Conservation (phyloP, 30 jellyfish, hydroid and myxozoan species). For the Turritopsis rubra region DNA sequence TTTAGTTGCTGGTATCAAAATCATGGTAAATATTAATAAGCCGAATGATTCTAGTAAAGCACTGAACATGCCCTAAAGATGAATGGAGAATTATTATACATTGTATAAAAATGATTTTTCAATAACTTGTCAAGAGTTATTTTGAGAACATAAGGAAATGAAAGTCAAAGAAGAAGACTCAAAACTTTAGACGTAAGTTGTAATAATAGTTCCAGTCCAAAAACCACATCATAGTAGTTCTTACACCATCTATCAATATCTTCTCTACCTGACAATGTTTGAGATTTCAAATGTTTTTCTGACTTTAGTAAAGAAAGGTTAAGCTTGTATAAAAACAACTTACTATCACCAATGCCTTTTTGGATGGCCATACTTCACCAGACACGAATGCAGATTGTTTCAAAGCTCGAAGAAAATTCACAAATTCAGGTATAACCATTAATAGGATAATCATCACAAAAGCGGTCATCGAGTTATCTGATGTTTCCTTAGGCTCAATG, state of each 20-base stretch:
- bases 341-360: not conserved
- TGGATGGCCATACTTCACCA: not conserved
- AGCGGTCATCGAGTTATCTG: not conserved
- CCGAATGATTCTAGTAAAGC: constrained; percentile 59
- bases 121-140: not conserved
- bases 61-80: constrained; percentile 58
- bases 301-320: too few relatives aligned
- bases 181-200: too few relatives aligned
- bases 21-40: constrained; percentile 52
- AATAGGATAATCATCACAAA: constrained; percentile 42
- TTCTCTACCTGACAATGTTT: too few relatives aligned
- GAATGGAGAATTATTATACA: too few relatives aligned
- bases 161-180: not conserved
- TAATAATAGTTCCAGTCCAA: too few relatives aligned
- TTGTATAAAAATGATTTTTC: too few relatives aligned
- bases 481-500: not conserved
- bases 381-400: not conserved
- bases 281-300: too few relatives aligned
- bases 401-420: not conserved
- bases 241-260: too few relatives aligned
- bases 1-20: constrained; percentile 31
- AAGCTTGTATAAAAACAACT: not conserved
- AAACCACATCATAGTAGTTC: too few relatives aligned
- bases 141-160: not conserved
- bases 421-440: constrained; percentile 61